These are phyloP conservation scores for Pinctada fucata DNA, from an alignment of 2,888 invertebrate genomes.

Conservation along the genomic window DNA sequence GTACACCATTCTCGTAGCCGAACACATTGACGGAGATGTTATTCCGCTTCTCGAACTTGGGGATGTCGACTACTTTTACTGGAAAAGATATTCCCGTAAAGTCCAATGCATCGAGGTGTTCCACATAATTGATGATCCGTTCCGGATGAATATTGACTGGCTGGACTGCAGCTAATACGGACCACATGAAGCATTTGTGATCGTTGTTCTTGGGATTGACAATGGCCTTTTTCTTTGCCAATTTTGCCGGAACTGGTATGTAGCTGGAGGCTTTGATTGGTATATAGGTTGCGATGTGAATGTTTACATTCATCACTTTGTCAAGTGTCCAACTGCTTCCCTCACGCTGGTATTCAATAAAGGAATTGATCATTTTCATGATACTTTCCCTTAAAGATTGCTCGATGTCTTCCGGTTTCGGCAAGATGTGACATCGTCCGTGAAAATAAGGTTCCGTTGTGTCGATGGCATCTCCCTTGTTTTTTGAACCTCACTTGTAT, in stretches of 20 bases:
- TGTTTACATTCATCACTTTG: no score
- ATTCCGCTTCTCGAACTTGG: constrained; percentile 39
- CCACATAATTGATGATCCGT: background rate
- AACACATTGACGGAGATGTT: constrained; percentile 41
- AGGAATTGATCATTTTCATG: no score
- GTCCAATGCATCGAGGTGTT: constrained; percentile 14
- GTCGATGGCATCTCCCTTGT: no score
- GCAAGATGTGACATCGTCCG: no score
- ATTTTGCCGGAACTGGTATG: background rate
- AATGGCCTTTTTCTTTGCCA: background rate
- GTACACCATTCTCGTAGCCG: constrained; percentile 33
- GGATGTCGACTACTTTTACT: constrained; percentile 13
- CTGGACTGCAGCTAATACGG: background rate
- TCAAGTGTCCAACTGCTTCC: no score
- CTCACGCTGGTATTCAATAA: no score
- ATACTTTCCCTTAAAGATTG: no score
- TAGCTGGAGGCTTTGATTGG: no score
- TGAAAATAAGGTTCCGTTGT: no score
- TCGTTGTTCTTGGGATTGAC: background rate
- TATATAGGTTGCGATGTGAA: no score
- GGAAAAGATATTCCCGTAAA: constrained; percentile 29
- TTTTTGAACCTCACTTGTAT: no score
- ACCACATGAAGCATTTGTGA: background rate
- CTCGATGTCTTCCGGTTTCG: no score
- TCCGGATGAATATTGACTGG: background rate